Evolutionary conservation across 2,797 vertebrate genomes (phyloP).

Genomic region (Moxostoma hubbsi): DNA sequence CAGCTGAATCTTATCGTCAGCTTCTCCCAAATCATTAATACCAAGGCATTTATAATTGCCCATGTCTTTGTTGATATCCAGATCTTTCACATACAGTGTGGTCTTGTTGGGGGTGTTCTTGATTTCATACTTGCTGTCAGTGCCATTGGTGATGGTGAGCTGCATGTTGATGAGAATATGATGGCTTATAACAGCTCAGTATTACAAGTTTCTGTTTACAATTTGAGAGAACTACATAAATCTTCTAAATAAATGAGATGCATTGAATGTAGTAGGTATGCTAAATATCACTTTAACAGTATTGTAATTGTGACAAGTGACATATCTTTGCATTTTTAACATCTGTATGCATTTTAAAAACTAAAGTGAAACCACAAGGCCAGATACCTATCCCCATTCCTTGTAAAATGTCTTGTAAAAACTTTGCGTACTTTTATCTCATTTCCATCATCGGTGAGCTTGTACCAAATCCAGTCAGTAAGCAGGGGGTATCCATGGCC

Average conservation of each 20-base stretch:
- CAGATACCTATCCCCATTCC: not conserved
- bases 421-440: constrained; percentile 35
- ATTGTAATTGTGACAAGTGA: not conserved
- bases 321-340: not conserved
- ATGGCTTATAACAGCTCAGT: not conserved
- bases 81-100: constrained; percentile 71
- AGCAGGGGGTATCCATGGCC: constrained; percentile 77
- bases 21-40: constrained; percentile 63
- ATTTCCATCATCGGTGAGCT: not conserved
- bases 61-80: constrained; percentile 77
- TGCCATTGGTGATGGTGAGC: constrained; percentile 72
- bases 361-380: not conserved
- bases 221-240: not conserved
- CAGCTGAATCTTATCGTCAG: constrained; percentile 66
- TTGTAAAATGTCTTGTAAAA: not conserved
- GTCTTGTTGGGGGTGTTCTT: constrained; percentile 76
- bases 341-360: no score
- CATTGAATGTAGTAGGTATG: not conserved
- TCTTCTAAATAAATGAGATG: not conserved
- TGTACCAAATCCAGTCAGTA: constrained; percentile 74
- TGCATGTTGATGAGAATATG: constrained; percentile 53
- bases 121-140: constrained; percentile 75
- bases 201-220: no score
- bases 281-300: not conserved
- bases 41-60: constrained; percentile 83